These are phyloP conservation scores for Orthonevra nobilis DNA, from an alignment of 2,888 invertebrate genomes.

Conservation along the genomic window DNA sequence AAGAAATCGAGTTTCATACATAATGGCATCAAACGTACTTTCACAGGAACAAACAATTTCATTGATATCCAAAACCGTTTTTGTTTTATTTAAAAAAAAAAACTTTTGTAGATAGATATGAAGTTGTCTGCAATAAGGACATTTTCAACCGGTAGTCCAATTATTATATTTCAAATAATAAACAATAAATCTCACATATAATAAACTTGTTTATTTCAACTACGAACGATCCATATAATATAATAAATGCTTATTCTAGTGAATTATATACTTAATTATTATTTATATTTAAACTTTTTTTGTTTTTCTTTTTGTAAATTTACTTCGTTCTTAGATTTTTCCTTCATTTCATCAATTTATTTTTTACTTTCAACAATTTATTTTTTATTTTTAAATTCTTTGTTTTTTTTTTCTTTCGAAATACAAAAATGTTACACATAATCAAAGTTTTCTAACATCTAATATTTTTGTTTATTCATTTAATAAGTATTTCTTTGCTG, in stretches of 20 bases:
- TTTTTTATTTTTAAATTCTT: neutral
- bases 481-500: neutral
- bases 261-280: constrained; percentile 24
- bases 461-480: neutral
- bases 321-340: neutral
- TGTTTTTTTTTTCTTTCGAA: neutral
- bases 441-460: constrained; percentile 18
- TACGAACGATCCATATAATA: constrained; percentile 51
- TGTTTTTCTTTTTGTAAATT: no score
- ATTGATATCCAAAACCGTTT: no score
- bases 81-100: no score
- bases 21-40: no score
- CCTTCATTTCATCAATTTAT: no score
- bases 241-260: constrained; percentile 50
- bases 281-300: constrained; percentile 25
- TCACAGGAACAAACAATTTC: no score
- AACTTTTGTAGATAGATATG: no score
- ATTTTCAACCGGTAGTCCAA: no score
- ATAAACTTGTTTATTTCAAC: constrained; percentile 54
- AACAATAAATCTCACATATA: constrained; percentile 26
- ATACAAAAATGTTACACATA: constrained; percentile 27
- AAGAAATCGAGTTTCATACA: no score
- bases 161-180: neutral
- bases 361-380: neutral
- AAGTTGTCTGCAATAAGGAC: neutral